Conservation (phyloP, 30 jellyfish, hydroid and myxozoan genomes). For the Catostylus mosaicus region DNA sequence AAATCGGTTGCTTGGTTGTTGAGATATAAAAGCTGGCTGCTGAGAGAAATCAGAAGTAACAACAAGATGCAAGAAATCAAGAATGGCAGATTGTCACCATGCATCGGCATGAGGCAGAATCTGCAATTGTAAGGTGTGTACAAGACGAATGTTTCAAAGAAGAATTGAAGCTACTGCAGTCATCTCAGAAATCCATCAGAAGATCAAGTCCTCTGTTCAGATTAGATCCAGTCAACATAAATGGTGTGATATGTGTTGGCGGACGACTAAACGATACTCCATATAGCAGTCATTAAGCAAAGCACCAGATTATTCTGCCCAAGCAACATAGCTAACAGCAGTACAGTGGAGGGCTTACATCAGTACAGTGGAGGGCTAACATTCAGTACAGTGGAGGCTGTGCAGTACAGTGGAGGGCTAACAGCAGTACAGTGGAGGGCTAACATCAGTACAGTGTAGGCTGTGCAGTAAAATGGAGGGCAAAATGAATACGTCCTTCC, state of each 20-base stretch:
- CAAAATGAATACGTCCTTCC: too few species aligned
- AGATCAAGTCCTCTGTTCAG: conserved; percentile 28
- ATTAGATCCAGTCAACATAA: conserved; percentile 18
- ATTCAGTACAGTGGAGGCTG: too few species aligned
- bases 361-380: conserved; percentile 21
- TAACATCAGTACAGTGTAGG: conserved; percentile 20
- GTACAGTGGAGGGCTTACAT: too few species aligned
- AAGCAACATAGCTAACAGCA: too few species aligned
- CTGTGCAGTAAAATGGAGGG: too few species aligned
- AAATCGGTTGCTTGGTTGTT: conserved; percentile 21
- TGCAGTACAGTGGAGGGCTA: too few species aligned
- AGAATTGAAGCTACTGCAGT: conserved; percentile 1
- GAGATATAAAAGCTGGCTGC: conserved; percentile 35
- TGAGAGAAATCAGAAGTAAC: neutral
- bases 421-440: conserved; percentile 35
- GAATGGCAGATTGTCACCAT: neutral
- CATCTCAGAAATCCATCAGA: neutral
- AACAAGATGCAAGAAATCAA: neutral
- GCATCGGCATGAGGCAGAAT: conserved; percentile 26
- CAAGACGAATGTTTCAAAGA: conserved; percentile 14
- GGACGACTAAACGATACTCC: conserved; percentile 15
- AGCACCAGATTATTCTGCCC: conserved; percentile 36
- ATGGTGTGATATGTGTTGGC: neutral
- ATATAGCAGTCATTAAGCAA: conserved; percentile 14
- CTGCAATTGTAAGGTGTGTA: conserved; percentile 22